Conservation (phyloP, 1,140 invertebrate genomes). For the Cyphomyrmex costatus region DNA sequence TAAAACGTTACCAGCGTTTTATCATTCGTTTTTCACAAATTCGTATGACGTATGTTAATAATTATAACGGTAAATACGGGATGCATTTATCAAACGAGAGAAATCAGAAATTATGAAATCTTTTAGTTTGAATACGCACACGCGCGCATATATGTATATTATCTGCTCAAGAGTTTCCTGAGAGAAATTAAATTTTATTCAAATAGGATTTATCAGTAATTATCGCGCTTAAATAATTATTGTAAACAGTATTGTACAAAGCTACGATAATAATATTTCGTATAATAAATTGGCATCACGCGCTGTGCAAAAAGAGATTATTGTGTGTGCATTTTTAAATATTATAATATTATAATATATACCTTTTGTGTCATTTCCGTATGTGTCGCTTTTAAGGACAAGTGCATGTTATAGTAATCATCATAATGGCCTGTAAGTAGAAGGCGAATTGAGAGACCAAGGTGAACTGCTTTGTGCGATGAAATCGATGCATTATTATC, state of each 20-base stretch:
- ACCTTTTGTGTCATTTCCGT: background rate
- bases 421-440: slow-evolving; percentile 1
- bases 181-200: background rate
- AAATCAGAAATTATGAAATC: slow-evolving; percentile 26
- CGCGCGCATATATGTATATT: background rate
- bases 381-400: background rate
- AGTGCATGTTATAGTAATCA: background rate
- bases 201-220: background rate
- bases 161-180: background rate
- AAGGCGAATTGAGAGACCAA: slow-evolving; percentile 48
- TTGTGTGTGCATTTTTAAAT: background rate
- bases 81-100: background rate
- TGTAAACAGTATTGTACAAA: slow-evolving; percentile 22
- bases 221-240: background rate
- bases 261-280: background rate
- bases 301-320: background rate
- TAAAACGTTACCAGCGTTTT: slow-evolving; percentile 26
- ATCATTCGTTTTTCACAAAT: background rate
- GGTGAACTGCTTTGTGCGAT: slow-evolving; percentile 26
- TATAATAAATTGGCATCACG: background rate
- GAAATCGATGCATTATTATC: slow-evolving; percentile 39
- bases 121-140: background rate
- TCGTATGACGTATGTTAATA: background rate
- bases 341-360: no score
- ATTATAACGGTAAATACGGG: background rate